Percentiles rank a stretch among this genome's conserved stretches.
phyloP scores from a whole-genome alignment of 1,140 invertebrate species.

The Delia radicum region DNA sequence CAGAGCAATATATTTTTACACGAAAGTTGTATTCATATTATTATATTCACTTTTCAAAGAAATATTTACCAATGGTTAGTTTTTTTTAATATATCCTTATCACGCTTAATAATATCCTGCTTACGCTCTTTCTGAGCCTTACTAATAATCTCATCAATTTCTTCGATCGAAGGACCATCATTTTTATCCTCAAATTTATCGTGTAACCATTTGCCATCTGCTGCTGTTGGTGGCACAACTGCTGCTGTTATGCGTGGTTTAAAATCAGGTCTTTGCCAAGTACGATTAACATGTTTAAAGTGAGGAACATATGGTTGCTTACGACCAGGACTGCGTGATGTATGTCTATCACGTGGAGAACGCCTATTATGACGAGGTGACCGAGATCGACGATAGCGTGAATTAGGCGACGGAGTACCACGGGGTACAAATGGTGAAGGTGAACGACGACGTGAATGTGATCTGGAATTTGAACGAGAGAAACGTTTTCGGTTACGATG shows the following conservation, averaged over 20 bases:
- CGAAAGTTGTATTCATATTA: neutral
- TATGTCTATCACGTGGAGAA: constrained; percentile 6
- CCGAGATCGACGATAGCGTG: constrained; percentile 31
- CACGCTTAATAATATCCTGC: constrained; percentile 57
- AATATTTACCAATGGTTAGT: constrained; percentile 1
- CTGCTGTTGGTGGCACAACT: neutral
- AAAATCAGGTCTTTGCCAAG: constrained; percentile 25
- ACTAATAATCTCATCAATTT: constrained; percentile 59
- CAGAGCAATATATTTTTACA: no score
- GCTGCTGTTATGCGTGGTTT: neutral
- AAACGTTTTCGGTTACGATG: constrained; percentile 56
- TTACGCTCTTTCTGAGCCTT: constrained; percentile 60
- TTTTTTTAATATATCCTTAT: constrained; percentile 56
- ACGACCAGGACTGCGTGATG: neutral
- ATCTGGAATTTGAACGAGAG: constrained; percentile 30
- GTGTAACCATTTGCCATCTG: constrained; percentile 31
- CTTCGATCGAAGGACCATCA: constrained; percentile 48
- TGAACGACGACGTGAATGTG: constrained; percentile 32
- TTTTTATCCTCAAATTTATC: constrained; percentile 29
- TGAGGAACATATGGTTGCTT: neutral
- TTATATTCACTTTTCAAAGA: neutral
- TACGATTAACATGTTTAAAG: constrained; percentile 28
- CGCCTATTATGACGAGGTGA: constrained; percentile 29
- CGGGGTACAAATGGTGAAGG: constrained; percentile 27
- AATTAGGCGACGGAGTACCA: constrained; percentile 28